Base-by-base conservation (phyloP, 1,140 invertebrate species). In the Triops longicaudatus region DNA sequence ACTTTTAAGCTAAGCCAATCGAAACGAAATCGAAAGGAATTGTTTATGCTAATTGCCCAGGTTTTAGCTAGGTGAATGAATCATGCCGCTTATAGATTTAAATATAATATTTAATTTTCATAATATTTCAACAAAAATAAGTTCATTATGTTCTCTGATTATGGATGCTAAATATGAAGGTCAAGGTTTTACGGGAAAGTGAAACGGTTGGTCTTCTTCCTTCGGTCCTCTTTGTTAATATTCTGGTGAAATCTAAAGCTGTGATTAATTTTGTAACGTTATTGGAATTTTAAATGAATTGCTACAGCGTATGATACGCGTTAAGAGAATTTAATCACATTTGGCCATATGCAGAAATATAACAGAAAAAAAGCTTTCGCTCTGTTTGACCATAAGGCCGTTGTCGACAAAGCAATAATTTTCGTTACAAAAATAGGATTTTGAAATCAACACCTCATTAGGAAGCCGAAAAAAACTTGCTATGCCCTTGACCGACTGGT, bases 401-500 rank as follows among this genome's bases (percentile, higher is more conserved):
- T 9, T n/a, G 22, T 63, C 4, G 22, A 22, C 14, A 63, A 22
- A 14, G 22, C 14, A 12, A 63, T 6, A 63, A 63, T 63, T 63
- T 14, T 14, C 6, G 6, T 22, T 63, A 17, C 14, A n/a, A 22
- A 63, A 63, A 22, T 63, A 12, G 50, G 50, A 63, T 63, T 22
- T 22, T 63, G 50, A 63, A 63, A 63, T 63, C n/a, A 22, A 63
- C 50, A 63, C 50, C 14, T 63, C 50, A 63, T 63, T 63, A 63
- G 14, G 50, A 63, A 63, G 50, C 50, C 22, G 2, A 22, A 63
- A 63, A 63, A 63, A 37, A 37, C n/a, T n/a, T 63, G 50, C n/a
- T 63, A 63, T 22, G 50, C 50, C 50, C 50, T 63, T 63, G 50
- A 63, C 50, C 50, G 50, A 63, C 50, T 63, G 50, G 10, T 63